Base-by-base conservation (phyloP, 2,888 invertebrate genomes). In the Orthosia gracilis region DNA sequence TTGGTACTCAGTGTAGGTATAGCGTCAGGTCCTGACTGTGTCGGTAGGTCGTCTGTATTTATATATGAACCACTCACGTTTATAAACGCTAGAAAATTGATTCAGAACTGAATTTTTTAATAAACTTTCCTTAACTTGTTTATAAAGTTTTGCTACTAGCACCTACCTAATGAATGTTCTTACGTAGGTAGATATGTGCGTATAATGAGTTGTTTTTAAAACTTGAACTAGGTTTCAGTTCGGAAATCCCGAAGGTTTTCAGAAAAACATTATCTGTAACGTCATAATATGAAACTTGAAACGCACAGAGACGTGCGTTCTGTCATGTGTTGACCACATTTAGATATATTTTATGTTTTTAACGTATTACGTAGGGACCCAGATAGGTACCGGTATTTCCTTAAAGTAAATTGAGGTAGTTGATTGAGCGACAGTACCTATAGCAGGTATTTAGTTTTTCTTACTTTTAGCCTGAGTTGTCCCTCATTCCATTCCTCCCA, bases 41-140 rank as follows among this genome's bases (percentile, higher is more conserved):
- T 9, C 49, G n/a, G 40, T 9, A 26, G 13, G 0, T 40, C 21
- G 31, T 65, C 47, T 59, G 73, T 21, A 23, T n/a, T 7, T n/a
- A 12, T 21, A 15, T 15, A 58, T n/a, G 40, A 17, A n/a, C 23
- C n/a, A 23, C 23, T 40, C 12, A 18, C 21, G 12, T n/a, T 26
- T 69, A 49, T 15, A 71, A 18, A 17, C 3, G 23, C 40, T 3
- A 23, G 49, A 31, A 49, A 21, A 17, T n/a, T 69, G 71, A 71
- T 49, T 70, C n/a, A 71, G 23, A 23, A 40, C 12, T 1, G 11
- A 18, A 23, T 47, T 69, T 52, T 40, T 21, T 1, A 9, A 11
- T 47, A 18, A 17, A 69, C 3, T 71, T 72, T 71, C 72, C 72
- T 21, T 71, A 18, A 59, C 23, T 17, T 58, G 40, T 71, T 58